Evolutionary conservation across 1,140 invertebrate species (phyloP), one percentile per base, ranked within the genome.

Genomic region (Eriocheir sinensis): DNA sequence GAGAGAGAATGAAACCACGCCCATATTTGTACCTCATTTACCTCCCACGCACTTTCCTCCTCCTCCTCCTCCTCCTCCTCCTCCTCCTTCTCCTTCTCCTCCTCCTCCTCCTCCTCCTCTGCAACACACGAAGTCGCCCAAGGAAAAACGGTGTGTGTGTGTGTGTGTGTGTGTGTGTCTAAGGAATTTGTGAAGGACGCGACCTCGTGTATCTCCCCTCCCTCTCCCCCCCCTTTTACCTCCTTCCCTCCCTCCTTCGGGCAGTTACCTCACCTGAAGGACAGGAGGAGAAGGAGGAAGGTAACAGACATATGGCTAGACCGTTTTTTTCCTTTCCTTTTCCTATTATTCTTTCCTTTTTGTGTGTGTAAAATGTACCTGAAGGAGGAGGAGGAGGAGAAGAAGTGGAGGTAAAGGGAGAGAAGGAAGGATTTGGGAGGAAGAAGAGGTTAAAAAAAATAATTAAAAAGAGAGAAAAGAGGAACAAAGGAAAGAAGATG

Each of bases 81-180:
- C 48, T 53, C 48, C 48, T 53, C 48, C 48, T 53, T 21, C 48
- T 53, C 48, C 48, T 53, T 21, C 48, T 53, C 48, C 48, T 53
- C 48, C 48, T 53, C 48, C 48, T 53, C 48, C 48, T 53, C 48
- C 48, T 53, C 48, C 48, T 53, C 48, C 48, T 53, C 48, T 53
- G 12, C 48, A 53, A 53, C 12, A 17, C 12, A 17, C 12, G 48
- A 53, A 53, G 48, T 17, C 48, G 48, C 21, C 48, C 12, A 21
- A 53, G 48, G 48, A 9, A 53, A 6, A 30, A 83, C 17, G n/a
- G 12, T 27, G 12, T 30, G 81, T 85, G 81, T 85, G 81, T 85
- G 81, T 85, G 4, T 85, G 83, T 85, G 83, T 34, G 83, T 80
- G 79, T 80, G 79, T 80, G 79, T 80, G 79, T 32, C 6, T 9